Evolutionary conservation across 2,888 invertebrate species (phyloP).

Genomic region (Synanthedon formicaeformis): DNA sequence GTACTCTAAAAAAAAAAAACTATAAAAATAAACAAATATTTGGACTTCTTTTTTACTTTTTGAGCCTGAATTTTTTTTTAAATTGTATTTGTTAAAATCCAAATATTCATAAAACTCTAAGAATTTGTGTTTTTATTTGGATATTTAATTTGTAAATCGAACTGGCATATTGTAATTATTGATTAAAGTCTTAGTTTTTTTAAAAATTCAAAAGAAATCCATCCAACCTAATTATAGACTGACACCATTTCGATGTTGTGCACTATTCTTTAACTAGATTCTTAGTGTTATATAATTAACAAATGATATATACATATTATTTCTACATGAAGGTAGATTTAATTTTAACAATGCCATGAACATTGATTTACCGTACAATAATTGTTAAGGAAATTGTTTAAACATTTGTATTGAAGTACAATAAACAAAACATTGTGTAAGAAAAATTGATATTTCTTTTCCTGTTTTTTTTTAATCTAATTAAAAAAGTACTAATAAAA

Average conservation of each 20-base stretch:
- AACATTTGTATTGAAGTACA: constrained; percentile 34
- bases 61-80: too few relatives aligned
- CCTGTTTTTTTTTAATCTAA: too few relatives aligned
- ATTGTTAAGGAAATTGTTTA: constrained; percentile 49
- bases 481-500: too few relatives aligned
- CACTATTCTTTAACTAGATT: constrained; percentile 58
- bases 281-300: constrained; percentile 34
- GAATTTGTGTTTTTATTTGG: background rate
- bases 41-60: too few relatives aligned
- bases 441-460: too few relatives aligned
- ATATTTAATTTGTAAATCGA: background rate
- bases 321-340: constrained; percentile 20
- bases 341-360: constrained; percentile 35
- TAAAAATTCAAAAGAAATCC: constrained; percentile 42
- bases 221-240: constrained; percentile 69
- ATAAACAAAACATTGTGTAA: constrained; percentile 17
- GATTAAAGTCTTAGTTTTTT: constrained; percentile 26
- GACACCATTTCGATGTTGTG: constrained; percentile 65
- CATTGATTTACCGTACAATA: constrained; percentile 21
- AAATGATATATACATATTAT: constrained; percentile 21
- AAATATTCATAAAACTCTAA: background rate
- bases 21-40: too few relatives aligned
- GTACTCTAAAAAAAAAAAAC: too few relatives aligned
- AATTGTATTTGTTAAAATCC: background rate
- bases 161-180: background rate